Base-by-base conservation (phyloP, 1,140 invertebrate genomes). In the Stegodyphus mimosarum region DNA sequence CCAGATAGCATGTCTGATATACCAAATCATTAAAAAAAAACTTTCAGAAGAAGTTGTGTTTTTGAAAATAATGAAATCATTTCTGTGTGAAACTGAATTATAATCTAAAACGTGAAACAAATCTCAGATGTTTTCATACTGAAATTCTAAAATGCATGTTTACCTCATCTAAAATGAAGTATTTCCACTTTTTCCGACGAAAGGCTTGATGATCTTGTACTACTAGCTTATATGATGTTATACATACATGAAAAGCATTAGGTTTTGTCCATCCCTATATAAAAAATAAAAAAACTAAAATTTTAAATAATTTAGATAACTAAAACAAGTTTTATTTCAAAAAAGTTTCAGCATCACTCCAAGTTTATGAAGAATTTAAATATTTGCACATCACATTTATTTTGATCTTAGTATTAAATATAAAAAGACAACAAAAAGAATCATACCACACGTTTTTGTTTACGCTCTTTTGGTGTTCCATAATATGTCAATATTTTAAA, bases 401-500 rank as follows among this genome's bases (percentile, higher is more conserved):
- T 33, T 33, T 33, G 33, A 1, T 33, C 33, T 33, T 3, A 33
- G 33, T 33, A 33, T 33, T 33, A 33, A 33, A 33, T 33, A 33
- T 1, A 33, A 33, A 33, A 33, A 33, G 33, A 33, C 3, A 33
- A 48, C 5, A 75, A 75, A 7, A 52, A 33, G 6, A 11, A 53
- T 33, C 48, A 86, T 89, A 93, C 93, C 95, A 88, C 94, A 90
- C 99, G 92, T 90, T 99, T 99, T 79, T 95, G 91, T 91, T 97
- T 97, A 76, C 99, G 92, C 91, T 99, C 99, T 90, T 99, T 99
- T 83, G 97, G 96, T 49, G 94, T 95, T 52, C 99, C 99, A 91
- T 99, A 99, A 90, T 99, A 99, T 2, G 98, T 99, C 86, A 99
- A 92, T 89, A 99, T 98, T 93, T 99, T 99, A 89, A 99, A 98